Evolutionary conservation across 2,888 invertebrate genomes (phyloP).

Genomic region (Geotrupes spiniger): DNA sequence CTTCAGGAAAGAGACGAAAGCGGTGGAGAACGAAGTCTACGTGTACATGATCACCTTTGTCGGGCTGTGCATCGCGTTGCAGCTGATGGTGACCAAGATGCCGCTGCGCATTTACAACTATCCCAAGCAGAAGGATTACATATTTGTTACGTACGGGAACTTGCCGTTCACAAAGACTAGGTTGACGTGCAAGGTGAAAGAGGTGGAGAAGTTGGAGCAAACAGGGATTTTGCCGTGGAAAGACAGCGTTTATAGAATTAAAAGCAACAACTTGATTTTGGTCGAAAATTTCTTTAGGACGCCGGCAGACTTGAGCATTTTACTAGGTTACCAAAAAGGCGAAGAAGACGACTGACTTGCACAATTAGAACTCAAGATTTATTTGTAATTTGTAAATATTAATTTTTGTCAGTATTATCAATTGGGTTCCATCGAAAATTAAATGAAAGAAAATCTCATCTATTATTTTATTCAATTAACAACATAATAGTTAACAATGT

Average conservation of each 20-base stretch:
- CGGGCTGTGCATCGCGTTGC: constrained; percentile 30
- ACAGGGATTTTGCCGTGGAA: constrained; percentile 38
- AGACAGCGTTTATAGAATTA: constrained; percentile 34
- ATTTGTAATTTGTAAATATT: no score
- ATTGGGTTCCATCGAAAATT: no score
- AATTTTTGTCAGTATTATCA: no score
- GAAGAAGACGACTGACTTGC: constrained; percentile 22
- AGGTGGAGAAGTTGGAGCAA: constrained; percentile 32
- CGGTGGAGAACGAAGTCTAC: constrained; percentile 29
- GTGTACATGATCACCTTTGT: constrained; percentile 34
- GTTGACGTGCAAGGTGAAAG: constrained; percentile 31
- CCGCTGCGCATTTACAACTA: constrained; percentile 45
- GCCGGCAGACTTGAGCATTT: constrained; percentile 45
- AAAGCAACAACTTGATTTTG: constrained; percentile 35
- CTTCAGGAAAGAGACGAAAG: constrained; percentile 11
- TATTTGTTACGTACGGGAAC: constrained; percentile 36
- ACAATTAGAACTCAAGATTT: no score
- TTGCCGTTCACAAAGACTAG: constrained; percentile 33
- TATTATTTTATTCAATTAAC: constrained; percentile 16
- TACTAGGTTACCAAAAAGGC: constrained; percentile 42
- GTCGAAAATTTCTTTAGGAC: constrained; percentile 41
- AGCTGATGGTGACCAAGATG: constrained; percentile 33
- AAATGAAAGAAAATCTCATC: background rate
- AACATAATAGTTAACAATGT: constrained; percentile 12
- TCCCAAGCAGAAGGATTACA: constrained; percentile 36